phyloP scores from a whole-genome alignment of 2,113 vertebrate genomes.

The Taxidea taxus region DNA sequence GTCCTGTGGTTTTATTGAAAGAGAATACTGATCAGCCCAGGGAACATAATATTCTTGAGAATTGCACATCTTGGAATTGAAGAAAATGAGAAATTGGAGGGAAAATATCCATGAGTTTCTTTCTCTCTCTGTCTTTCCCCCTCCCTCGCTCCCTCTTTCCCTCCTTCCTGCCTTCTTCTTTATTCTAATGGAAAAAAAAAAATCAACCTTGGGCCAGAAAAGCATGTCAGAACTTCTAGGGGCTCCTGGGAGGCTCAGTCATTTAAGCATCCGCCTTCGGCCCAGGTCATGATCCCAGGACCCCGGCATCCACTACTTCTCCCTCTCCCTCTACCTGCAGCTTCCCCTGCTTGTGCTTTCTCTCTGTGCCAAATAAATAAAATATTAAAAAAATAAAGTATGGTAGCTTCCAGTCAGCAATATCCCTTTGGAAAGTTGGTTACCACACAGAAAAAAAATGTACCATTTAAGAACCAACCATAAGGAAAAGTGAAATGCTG shows the following conservation, averaged over 20 bases:
- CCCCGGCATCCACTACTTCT: no score
- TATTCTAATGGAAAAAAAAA: background rate
- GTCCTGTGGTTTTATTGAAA: constrained; percentile 72
- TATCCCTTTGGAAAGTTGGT: background rate
- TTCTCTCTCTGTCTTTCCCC: background rate
- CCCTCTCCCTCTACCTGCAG: no score
- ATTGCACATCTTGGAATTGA: constrained; percentile 38
- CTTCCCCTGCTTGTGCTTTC: no score
- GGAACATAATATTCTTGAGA: constrained; percentile 59
- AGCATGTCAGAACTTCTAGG: background rate
- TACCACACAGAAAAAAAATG: background rate
- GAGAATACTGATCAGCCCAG: constrained; percentile 52
- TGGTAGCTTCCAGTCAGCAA: background rate
- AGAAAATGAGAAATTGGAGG: constrained; percentile 41
- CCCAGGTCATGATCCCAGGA: no score
- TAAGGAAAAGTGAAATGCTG: constrained; percentile 30
- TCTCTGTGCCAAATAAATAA: no score
- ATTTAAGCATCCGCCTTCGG: background rate
- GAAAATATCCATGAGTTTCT: constrained; percentile 42
- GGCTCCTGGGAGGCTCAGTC: background rate
- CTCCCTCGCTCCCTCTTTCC: background rate
- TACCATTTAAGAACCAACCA: background rate
- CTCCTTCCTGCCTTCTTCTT: background rate
- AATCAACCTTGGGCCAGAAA: background rate
- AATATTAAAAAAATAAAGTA: background rate